Conservation (phyloP, 1,140 invertebrate genomes). For the Penaeus japonicus region DNA sequence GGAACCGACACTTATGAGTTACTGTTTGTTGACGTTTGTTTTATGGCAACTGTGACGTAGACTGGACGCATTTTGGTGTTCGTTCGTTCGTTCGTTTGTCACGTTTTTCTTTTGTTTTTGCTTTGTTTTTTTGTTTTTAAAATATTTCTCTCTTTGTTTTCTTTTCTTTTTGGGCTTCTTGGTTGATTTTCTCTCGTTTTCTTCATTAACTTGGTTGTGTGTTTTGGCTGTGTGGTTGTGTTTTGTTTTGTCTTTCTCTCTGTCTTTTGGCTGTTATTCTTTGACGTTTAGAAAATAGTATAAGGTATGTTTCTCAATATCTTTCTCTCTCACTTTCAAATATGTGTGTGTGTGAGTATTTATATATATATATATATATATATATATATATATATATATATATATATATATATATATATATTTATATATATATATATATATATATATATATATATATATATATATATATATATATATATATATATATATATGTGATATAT, state of each 20-base stretch:
- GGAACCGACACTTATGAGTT: too few species aligned
- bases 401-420: slow-evolving; percentile 6
- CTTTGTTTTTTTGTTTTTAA: too few species aligned
- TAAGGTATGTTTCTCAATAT: too few species aligned
- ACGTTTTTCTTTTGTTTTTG: too few species aligned
- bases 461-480: slow-evolving; percentile 1
- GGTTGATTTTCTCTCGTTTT: background rate
- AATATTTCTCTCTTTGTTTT: too few species aligned
- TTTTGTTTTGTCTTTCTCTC: background rate
- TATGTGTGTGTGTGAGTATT: background rate
- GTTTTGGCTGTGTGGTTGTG: background rate
- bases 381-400: slow-evolving; percentile 15
- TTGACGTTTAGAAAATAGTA: background rate
- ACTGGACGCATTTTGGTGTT: too few species aligned
- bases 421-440: slow-evolving; percentile 5
- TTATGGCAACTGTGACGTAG: too few species aligned
- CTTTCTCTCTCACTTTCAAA: too few species aligned
- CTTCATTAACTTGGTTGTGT: background rate
- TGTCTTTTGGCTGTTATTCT: too few species aligned
- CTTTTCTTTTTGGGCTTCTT: background rate
- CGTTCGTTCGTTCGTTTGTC: too few species aligned
- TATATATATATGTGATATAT: background rate
- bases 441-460: slow-evolving; percentile 9
- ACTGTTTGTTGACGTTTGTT: too few species aligned
- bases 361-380: background rate